phyloP scores from a whole-genome alignment of 2,113 vertebrate genomes.

The Melanotaenia duboulayi region DNA sequence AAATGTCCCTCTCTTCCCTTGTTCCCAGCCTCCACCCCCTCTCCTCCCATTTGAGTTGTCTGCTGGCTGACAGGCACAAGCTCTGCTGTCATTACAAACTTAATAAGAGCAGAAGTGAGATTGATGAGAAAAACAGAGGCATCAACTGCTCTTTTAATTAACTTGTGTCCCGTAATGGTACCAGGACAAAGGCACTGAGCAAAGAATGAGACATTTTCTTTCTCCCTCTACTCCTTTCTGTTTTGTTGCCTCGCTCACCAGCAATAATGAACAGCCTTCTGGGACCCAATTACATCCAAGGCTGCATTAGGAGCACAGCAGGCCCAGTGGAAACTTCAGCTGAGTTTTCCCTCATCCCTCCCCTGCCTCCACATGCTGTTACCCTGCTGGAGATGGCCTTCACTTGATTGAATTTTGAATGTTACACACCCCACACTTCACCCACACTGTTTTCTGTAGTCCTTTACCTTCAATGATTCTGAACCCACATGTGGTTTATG shows the following conservation, averaged over 20 bases:
- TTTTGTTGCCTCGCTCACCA: slow-evolving; percentile 78
- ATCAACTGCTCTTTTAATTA: slow-evolving; percentile 85
- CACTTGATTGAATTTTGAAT: slow-evolving; percentile 82
- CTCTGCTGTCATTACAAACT: slow-evolving; percentile 78
- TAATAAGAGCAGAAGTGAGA: slow-evolving; percentile 82
- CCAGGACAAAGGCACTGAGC: slow-evolving; percentile 69
- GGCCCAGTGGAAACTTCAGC: slow-evolving; percentile 80
- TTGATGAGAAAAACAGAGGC: slow-evolving; percentile 79
- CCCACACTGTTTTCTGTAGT: slow-evolving; percentile 33
- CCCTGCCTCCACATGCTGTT: slow-evolving; percentile 49
- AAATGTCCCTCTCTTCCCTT: slow-evolving; percentile 42
- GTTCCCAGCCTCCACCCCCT: slow-evolving; percentile 4
- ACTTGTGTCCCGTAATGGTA: slow-evolving; percentile 79
- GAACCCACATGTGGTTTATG: slow-evolving; percentile 68
- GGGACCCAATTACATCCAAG: slow-evolving; percentile 86
- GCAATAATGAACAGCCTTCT: slow-evolving; percentile 85
- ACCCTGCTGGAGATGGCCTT: slow-evolving; percentile 77
- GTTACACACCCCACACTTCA: slow-evolving; percentile 43
- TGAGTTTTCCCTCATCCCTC: slow-evolving; percentile 58
- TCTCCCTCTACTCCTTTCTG: slow-evolving; percentile 62
- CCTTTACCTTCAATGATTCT: slow-evolving; percentile 57
- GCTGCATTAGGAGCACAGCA: slow-evolving; percentile 81
- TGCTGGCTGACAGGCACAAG: slow-evolving; percentile 68
- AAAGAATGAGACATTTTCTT: slow-evolving; percentile 70
- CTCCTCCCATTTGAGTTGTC: slow-evolving; percentile 41